Evolutionary conservation across 2,888 invertebrate genomes (phyloP).

Genomic region (Eupsilia transversa): DNA sequence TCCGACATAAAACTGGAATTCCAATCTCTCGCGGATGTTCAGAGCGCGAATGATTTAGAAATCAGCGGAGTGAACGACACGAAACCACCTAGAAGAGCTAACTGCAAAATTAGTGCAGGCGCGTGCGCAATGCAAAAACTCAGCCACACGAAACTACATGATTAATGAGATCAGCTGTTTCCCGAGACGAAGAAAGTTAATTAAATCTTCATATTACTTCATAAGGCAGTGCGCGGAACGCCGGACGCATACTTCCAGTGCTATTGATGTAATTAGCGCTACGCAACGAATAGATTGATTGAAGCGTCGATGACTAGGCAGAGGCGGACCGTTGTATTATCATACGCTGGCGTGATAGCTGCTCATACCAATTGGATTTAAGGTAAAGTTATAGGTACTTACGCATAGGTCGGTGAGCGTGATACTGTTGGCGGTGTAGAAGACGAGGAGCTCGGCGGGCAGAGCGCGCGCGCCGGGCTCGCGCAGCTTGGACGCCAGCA

Average conservation of each 20-base stretch:
- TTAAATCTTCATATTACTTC: conserved; percentile 77
- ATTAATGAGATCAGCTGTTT: conserved; percentile 85
- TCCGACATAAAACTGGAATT: conserved; percentile 79
- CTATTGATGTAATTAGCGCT: conserved; percentile 58
- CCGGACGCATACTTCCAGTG: conserved; percentile 31
- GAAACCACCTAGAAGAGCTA: conserved; percentile 75
- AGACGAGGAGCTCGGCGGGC: conserved; percentile 95
- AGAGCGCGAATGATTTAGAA: conserved; percentile 80
- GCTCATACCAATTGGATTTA: conserved; percentile 20
- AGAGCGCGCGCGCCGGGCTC: conserved; percentile 94
- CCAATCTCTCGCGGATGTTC: conserved; percentile 83
- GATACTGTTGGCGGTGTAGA: conserved; percentile 98
- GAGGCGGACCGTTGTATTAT: conserved; percentile 27
- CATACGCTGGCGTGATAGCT: conserved; percentile 27
- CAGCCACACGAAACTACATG: conserved; percentile 76
- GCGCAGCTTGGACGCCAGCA: conserved; percentile 97
- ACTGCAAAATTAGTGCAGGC: conserved; percentile 72
- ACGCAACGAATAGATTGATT: conserved; percentile 36
- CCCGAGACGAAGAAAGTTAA: conserved; percentile 79
- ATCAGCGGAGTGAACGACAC: conserved; percentile 80
- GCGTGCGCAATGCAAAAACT: conserved; percentile 73
- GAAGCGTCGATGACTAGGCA: conserved; percentile 34
- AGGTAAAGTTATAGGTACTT: conserved; percentile 86
- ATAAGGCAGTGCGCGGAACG: conserved; percentile 54
- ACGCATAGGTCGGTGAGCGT: conserved; percentile 96